Base-by-base conservation (phyloP, 2,797 vertebrate genomes). In the Hippopotamyrus pictus region DNA sequence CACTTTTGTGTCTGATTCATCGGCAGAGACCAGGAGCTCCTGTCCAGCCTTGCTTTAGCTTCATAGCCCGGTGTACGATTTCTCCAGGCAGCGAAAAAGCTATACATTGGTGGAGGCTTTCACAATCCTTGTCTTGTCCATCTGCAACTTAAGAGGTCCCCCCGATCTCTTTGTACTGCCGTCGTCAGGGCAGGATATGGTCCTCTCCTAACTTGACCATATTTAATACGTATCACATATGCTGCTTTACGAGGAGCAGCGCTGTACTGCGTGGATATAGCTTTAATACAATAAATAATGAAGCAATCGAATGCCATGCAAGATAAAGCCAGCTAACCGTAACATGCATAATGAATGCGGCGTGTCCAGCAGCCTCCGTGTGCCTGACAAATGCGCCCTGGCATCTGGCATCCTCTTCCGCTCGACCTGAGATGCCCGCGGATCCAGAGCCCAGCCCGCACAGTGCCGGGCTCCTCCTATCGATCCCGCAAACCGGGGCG, bases 271-370 rank as follows among this genome's bases (percentile, higher is more conserved):
- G 19, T 33, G 41, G 50, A 87, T 51, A 44, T 22, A 59, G 53
- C 33, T 59, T 87, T 87, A 59, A 87, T 87, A 59, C 14, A 87
- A 62, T 65, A 46, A 69, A 69, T 69, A 88, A 69, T 88, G 57
- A 50, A 88, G 87, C 37, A 19, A 69, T 48, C 19, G 46, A n/a
- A 62, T 44, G 44, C 46, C 87, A 33, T 37, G 46, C 41, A n/a
- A 33, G 48, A 76, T 51, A 73, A 53, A 79, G 57, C 44, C 87
- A 37, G 87, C 46, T 19, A 88, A 25, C 62, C 14, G 14, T 51
- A 76, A 88, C 65, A 53, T 76, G 29, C 62, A 88, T 88, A 88
- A 88, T 76, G 48, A 88, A 88, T 88, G 65, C 48, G 44, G 65
- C 29, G 25, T 51, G 53, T 88, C 87, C 65, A 46, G 29, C 22